Conservation (phyloP, 2,888 invertebrate species). For the Portevinia maculata region DNA sequence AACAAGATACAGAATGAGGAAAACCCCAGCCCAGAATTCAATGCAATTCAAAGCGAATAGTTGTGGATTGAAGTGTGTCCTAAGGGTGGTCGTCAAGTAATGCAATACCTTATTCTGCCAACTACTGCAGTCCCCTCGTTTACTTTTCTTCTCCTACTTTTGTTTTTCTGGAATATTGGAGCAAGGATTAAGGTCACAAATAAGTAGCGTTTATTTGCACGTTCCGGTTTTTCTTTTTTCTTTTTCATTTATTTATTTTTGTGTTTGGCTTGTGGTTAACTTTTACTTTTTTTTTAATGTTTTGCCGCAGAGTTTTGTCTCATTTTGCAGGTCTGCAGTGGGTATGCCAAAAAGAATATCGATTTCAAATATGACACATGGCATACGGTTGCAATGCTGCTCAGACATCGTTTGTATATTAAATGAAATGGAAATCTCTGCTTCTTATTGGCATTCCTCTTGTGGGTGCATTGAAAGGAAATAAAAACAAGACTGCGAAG, state of each 20-base stretch:
- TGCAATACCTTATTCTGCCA: constrained; percentile 56
- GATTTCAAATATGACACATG: constrained; percentile 62
- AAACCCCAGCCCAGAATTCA: constrained; percentile 17
- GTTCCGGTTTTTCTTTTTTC: constrained; percentile 13
- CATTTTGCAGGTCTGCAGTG: constrained; percentile 46
- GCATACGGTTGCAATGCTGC: constrained; percentile 8
- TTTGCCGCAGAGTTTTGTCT: constrained; percentile 59
- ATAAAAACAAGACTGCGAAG: constrained; percentile 26
- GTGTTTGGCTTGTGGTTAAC: constrained; percentile 40
- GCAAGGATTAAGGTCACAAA: constrained; percentile 74
- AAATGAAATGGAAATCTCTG: constrained; percentile 11
- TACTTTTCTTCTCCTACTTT: constrained; percentile 13
- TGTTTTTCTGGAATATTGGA: constrained; percentile 61
- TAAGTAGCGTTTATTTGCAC: constrained; percentile 65
- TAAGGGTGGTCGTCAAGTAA: constrained; percentile 66
- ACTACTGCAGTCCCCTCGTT: constrained; percentile 12
- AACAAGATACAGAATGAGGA: constrained; percentile 23
- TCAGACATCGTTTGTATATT: constrained; percentile 12
- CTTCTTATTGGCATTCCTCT: constrained; percentile 19
- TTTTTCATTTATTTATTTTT: constrained; percentile 6
- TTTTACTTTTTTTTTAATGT: constrained; percentile 50
- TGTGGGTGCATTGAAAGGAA: constrained; percentile 13
- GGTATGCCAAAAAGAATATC: constrained; percentile 48
- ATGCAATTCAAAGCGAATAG: constrained; percentile 66
- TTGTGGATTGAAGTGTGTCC: constrained; percentile 68